Conservation (phyloP, 2,888 invertebrate species). For the Cosmia pyralina region DNA sequence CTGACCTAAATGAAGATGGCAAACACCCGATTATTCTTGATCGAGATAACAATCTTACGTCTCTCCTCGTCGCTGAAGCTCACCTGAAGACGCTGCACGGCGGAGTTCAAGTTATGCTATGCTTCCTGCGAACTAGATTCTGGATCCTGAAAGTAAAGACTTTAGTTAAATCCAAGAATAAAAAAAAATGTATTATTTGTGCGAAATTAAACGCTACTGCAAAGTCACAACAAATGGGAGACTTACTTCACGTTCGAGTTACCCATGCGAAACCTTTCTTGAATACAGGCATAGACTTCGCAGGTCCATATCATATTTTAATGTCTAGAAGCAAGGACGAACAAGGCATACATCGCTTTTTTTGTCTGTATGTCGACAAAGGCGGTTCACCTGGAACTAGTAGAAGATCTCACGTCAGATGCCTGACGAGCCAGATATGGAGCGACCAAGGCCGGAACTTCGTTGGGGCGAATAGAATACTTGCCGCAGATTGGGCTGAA, state of each 20-base stretch:
- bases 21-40: too few relatives aligned
- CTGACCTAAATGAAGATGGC: too few relatives aligned
- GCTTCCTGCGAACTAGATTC: too few relatives aligned
- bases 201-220: neutral
- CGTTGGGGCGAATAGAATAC: too few relatives aligned
- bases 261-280: conserved; percentile 4
- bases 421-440: conserved; percentile 4
- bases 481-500: neutral
- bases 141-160: too few relatives aligned
- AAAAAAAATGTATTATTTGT: neutral
- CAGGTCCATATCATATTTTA: conserved; percentile 1
- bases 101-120: too few relatives aligned
- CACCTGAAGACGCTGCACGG: too few relatives aligned
- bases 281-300: conserved; percentile 11
- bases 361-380: conserved; percentile 12
- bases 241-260: neutral
- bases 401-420: conserved; percentile 3
- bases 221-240: conserved; percentile 1
- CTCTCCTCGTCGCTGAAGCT: too few relatives aligned
- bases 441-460: conserved; percentile 8
- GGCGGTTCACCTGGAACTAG: neutral
- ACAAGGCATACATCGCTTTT: conserved; percentile 2
- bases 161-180: neutral
- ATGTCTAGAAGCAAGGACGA: neutral
- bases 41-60: too few relatives aligned